Evolutionary conservation across 2,113 vertebrate genomes (phyloP).

Genomic region (Rhinopomastus cyanomelas): DNA sequence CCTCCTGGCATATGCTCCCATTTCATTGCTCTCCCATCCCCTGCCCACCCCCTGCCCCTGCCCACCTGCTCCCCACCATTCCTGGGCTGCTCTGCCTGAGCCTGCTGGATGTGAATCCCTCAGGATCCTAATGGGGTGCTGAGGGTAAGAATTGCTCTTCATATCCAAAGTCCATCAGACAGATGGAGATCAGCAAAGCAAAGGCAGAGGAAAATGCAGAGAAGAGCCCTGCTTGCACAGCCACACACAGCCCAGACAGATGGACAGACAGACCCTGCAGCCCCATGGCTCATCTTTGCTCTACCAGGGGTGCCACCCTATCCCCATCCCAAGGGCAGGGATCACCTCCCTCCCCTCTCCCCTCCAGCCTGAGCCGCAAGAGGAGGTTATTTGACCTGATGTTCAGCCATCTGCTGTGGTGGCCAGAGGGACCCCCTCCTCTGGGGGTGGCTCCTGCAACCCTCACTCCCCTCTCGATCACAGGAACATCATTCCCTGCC

Average conservation of each 20-base stretch:
- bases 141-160: not conserved
- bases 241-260: accelerated
- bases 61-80: not conserved
- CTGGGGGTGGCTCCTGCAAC: not conserved
- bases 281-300: not conserved
- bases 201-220: not conserved
- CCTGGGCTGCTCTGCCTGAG: not conserved
- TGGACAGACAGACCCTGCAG: not conserved
- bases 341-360: not conserved
- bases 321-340: not conserved
- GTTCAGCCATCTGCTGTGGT: not conserved
- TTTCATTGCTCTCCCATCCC: not conserved
- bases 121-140: not conserved
- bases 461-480: not conserved
- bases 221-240: not conserved
- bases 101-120: not conserved
- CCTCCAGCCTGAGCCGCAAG: not conserved
- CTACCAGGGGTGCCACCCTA: not conserved
- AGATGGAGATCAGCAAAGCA: not conserved
- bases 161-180: not conserved
- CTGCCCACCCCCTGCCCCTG: not conserved
- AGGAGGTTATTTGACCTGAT: not conserved
- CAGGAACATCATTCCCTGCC: not conserved
- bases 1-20: not conserved
- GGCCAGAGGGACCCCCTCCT: not conserved